These are phyloP conservation scores for Empidonax traillii DNA, from an alignment of 2,113 vertebrate genomes.

Conservation along the genomic window DNA sequence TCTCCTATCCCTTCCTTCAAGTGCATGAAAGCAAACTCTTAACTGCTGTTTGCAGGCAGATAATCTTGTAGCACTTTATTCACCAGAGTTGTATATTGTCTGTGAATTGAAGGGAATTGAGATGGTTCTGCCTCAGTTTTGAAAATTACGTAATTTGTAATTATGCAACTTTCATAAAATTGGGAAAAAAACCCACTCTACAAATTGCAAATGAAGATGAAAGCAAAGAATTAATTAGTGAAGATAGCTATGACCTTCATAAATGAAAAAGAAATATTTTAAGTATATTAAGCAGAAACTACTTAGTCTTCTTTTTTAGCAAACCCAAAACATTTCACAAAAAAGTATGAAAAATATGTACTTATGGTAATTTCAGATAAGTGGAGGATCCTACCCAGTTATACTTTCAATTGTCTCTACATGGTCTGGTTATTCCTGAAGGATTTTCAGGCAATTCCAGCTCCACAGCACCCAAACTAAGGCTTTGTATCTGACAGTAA, in stretches of 20 bases:
- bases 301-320: background rate
- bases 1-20: background rate
- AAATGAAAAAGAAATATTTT: background rate
- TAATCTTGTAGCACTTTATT: background rate
- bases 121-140: background rate
- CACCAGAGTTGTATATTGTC: too few species aligned
- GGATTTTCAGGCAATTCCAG: background rate
- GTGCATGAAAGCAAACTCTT: background rate
- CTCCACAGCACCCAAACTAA: background rate
- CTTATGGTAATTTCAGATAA: background rate
- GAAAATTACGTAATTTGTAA: background rate
- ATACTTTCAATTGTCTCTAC: background rate
- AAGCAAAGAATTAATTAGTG: background rate
- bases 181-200: background rate
- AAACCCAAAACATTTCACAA: background rate
- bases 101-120: background rate
- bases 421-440: background rate
- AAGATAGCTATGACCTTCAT: background rate
- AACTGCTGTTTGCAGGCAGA: background rate
- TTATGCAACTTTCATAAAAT: background rate
- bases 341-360: fast-evolving
- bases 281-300: background rate
- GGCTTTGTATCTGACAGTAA: background rate
- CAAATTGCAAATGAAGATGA: background rate
- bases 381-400: background rate